Evolutionary conservation across 1,140 invertebrate species (phyloP), one percentile per base, ranked within the genome.

Genomic region (Popillia japonica): DNA sequence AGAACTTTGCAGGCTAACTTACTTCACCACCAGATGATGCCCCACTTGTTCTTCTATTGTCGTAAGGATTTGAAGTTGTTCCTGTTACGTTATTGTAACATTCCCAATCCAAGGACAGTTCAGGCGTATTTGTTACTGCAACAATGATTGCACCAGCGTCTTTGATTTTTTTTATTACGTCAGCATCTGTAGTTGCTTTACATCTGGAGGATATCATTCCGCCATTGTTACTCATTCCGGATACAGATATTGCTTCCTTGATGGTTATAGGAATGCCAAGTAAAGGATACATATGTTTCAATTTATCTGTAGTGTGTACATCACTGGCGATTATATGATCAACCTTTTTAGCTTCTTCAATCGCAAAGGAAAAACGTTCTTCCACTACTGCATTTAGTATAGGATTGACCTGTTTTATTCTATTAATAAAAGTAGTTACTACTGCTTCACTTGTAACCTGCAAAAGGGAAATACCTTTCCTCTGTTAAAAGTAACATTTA

Each of bases 41-140:
- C 0, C 94, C 95, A 17, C 90, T 86, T 2, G 92, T 95, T 81
- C 92, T 88, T 34, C 90, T 91, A 44, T 90, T 89, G 85, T 98
- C 93, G 84, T 98, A 97, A 0, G 97, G 96, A 87, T 99, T 99
- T 80, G 90, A 92, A 0, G 97, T 96, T 20, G 91, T 88, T 0
- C 98, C 98, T 73, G 94, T 95, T 0, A 97, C 90, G 76, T 93
- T 93, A 88, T 99, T 99, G 79, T 90, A 93, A 0, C 94, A 95
- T 86, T 99, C 96, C 92, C 94, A 96, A 86, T 93, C 94, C 90
- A 96, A 89, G 81, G 95, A 96, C n/a, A 97, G 87, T 85, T 99
- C 96, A 2, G 96, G 96, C 0, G 95, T 94, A 86, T 98, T 99
- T 17, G 96, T 97, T 0, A 96, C 92, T n/a, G 92, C 90, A 10